A percentile compares a stretch with the other conserved stretches of the same genome.
Evolutionary conservation across 2,113 vertebrate genomes (phyloP).

Genomic region (Amphiprion percula): DNA sequence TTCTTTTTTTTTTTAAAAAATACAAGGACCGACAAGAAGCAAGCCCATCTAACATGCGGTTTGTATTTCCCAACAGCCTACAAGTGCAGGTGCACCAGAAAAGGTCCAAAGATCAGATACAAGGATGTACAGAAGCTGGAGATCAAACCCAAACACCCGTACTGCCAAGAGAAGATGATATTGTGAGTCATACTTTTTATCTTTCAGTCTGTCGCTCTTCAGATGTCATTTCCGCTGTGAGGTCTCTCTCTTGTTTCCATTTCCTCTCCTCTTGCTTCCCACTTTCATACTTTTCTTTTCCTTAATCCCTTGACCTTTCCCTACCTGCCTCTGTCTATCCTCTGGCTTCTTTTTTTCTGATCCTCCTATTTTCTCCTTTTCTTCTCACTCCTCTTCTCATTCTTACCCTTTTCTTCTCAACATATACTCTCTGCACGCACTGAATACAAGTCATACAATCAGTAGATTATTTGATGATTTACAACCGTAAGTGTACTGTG

Average conservation of each 20-base stretch:
- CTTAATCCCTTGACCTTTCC: conserved; percentile 2
- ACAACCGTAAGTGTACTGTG: neutral
- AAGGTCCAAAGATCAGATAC: conserved; percentile 97
- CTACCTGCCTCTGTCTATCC: neutral
- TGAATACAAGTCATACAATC: neutral
- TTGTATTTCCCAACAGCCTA: conserved; percentile 85
- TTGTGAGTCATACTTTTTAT: conserved; percentile 88
- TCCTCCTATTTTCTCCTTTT: neutral
- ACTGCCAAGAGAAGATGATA: conserved; percentile 98
- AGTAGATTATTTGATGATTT: neutral
- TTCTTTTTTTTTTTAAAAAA: neutral
- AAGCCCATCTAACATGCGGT: neutral
- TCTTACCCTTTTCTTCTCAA: neutral
- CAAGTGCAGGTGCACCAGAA: conserved; percentile 97
- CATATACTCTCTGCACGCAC: neutral
- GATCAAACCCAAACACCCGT: conserved; percentile 96
- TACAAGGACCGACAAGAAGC: neutral
- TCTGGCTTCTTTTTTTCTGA: neutral
- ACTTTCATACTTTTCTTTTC: neutral
- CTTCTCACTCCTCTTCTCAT: neutral
- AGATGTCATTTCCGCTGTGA: neutral
- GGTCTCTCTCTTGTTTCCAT: neutral
- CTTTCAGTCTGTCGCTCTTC: neutral
- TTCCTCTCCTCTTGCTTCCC: neutral
- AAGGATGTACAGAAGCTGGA: conserved; percentile 98